A percentile compares a stretch with the other conserved stretches of the same genome.
phyloP scores from a whole-genome alignment of 1,140 invertebrate species.

The Tetragnatha versicolor region DNA sequence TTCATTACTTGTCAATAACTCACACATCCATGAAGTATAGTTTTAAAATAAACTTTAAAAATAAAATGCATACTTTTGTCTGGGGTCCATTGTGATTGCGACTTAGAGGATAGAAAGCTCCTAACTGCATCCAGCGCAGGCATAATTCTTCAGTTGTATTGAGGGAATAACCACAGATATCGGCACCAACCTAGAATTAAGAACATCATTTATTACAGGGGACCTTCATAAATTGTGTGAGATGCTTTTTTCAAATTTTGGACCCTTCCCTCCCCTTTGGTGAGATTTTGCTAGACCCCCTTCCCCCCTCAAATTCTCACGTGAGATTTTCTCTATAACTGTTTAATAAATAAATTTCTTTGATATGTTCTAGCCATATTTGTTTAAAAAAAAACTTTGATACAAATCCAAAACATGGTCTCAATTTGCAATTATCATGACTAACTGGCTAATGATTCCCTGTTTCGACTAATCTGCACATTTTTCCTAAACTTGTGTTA shows the following conservation, averaged over 20 bases:
- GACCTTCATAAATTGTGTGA: not conserved
- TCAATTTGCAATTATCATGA: too few species aligned
- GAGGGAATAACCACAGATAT: constrained; percentile 87
- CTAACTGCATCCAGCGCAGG: constrained; percentile 69
- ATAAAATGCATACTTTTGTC: constrained; percentile 19
- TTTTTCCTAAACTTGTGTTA: too few species aligned
- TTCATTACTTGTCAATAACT: too few species aligned
- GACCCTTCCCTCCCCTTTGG: not conserved
- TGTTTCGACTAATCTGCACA: too few species aligned
- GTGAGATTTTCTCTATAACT: too few species aligned
- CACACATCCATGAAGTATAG: too few species aligned
- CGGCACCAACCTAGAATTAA: constrained; percentile 76
- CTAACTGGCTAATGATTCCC: too few species aligned
- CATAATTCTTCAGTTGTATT: constrained; percentile 75
- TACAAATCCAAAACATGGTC: too few species aligned
- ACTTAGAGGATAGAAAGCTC: constrained; percentile 78
- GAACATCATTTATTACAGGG: not conserved
- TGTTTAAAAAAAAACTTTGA: too few species aligned
- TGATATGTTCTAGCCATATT: too few species aligned
- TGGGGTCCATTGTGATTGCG: constrained; percentile 61
- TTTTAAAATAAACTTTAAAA: too few species aligned
- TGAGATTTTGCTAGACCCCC: not conserved
- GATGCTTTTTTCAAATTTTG: not conserved
- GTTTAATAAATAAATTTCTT: too few species aligned
- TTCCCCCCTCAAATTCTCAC: not conserved